phyloP scores from a whole-genome alignment of 2,113 vertebrate genomes.

The Lophochroa leadbeateri region DNA sequence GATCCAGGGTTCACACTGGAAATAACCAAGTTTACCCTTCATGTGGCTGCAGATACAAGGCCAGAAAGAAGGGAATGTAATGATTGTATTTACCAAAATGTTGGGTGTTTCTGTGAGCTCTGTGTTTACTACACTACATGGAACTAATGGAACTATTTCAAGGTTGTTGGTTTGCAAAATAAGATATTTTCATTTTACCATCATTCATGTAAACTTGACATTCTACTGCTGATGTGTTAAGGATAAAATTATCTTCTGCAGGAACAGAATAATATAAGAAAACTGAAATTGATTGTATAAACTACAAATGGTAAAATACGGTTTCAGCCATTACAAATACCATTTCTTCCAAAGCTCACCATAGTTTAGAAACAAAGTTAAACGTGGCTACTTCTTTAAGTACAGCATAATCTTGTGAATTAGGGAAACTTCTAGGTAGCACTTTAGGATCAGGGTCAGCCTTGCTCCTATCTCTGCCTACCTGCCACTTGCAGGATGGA shows the following conservation, averaged over 20 bases:
- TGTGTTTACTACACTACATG: not conserved
- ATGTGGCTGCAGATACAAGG: not conserved
- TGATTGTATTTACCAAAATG: not conserved
- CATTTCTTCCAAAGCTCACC: not conserved
- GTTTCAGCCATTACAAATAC: not conserved
- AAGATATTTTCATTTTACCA: not conserved
- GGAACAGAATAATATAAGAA: not conserved
- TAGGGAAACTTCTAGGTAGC: not conserved
- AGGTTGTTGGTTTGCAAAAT: not conserved
- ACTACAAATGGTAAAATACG: not conserved
- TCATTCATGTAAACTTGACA: not conserved
- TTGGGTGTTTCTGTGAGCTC: not conserved
- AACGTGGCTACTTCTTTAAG: not conserved
- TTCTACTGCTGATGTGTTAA: not conserved
- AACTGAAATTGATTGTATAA: not conserved
- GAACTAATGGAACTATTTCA: not conserved
- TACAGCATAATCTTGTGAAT: not conserved
- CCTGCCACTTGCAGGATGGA: not conserved
- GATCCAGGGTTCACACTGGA: not conserved
- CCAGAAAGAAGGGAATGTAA: not conserved
- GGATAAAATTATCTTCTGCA: not conserved
- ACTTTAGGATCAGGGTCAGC: not conserved
- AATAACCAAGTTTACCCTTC: not conserved
- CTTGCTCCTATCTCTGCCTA: not conserved
- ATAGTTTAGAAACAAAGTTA: not conserved